A percentile compares a stretch with the other conserved stretches of the same genome.
These are phyloP conservation scores for Chitala chitala DNA, from an alignment of 2,113 vertebrate genomes.

Conservation along the genomic window DNA sequence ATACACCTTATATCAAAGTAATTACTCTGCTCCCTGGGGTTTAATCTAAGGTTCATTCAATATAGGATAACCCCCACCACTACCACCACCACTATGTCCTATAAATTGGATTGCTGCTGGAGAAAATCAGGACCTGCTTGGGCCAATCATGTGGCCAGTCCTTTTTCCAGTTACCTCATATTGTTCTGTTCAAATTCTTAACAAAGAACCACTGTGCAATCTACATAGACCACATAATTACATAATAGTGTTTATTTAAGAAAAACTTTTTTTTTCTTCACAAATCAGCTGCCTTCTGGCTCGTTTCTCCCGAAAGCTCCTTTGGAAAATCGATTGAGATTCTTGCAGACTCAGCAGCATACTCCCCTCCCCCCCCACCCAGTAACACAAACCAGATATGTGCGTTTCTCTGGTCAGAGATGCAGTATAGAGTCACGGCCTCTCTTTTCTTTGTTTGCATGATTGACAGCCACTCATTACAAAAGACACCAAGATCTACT, in stretches of 20 bases:
- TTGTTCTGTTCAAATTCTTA: background rate
- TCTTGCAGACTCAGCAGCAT: background rate
- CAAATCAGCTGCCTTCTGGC: too few relatives aligned
- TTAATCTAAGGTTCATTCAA: slow-evolving; percentile 30
- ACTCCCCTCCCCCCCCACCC: background rate
- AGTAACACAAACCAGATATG: background rate
- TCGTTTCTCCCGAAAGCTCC: background rate
- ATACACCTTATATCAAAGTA: slow-evolving; percentile 36
- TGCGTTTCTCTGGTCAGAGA: background rate
- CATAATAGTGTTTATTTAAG: background rate
- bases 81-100: background rate
- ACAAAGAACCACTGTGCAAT: background rate
- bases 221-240: background rate
- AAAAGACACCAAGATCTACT: too few relatives aligned
- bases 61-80: background rate
- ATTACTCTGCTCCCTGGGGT: slow-evolving; percentile 37
- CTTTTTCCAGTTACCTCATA: background rate
- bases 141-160: background rate
- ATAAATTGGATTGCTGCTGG: slow-evolving; percentile 1
- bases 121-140: background rate
- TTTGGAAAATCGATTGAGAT: background rate
- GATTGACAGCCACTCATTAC: too few relatives aligned
- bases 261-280: background rate
- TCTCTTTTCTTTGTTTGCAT: too few relatives aligned
- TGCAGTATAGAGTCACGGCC: too few relatives aligned